Conservation (phyloP, 2,888 invertebrate genomes). For the Idaea straminata region DNA sequence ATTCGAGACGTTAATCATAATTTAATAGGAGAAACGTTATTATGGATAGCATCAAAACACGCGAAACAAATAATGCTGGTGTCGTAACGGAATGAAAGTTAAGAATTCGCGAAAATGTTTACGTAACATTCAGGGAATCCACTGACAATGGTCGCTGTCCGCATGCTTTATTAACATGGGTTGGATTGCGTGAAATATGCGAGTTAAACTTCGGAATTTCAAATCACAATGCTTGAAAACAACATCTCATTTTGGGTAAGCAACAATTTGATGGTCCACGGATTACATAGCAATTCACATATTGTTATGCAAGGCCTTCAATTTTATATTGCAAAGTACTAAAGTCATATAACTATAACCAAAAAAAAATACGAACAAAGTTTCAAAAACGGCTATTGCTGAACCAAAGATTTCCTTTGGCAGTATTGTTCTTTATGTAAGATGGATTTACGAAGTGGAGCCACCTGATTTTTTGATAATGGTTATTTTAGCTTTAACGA, state of each 20-base stretch:
- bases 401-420: too few relatives aligned
- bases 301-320: too few relatives aligned
- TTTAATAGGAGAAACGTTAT: neutral
- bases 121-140: slow-evolving; percentile 41
- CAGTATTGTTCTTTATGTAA: too few relatives aligned
- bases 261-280: neutral
- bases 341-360: too few relatives aligned
- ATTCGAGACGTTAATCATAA: neutral
- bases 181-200: slow-evolving; percentile 30
- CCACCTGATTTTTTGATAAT: too few relatives aligned
- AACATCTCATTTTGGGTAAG: neutral
- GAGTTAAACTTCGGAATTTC: slow-evolving; percentile 20
- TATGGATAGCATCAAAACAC: slow-evolving; percentile 27
- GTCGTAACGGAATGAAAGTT: slow-evolving; percentile 56
- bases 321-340: too few relatives aligned
- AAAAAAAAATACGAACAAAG: too few relatives aligned
- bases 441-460: too few relatives aligned
- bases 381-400: too few relatives aligned
- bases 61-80: slow-evolving; percentile 37
- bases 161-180: slow-evolving; percentile 37
- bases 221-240: slow-evolving; percentile 9
- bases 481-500: too few relatives aligned
- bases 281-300: neutral
- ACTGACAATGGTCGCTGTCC: slow-evolving; percentile 28
- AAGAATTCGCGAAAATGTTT: slow-evolving; percentile 46